Evolutionary conservation across 2,888 invertebrate genomes (phyloP), one percentile per base, ranked within the genome.

Genomic region (Pollenia angustigena): DNA sequence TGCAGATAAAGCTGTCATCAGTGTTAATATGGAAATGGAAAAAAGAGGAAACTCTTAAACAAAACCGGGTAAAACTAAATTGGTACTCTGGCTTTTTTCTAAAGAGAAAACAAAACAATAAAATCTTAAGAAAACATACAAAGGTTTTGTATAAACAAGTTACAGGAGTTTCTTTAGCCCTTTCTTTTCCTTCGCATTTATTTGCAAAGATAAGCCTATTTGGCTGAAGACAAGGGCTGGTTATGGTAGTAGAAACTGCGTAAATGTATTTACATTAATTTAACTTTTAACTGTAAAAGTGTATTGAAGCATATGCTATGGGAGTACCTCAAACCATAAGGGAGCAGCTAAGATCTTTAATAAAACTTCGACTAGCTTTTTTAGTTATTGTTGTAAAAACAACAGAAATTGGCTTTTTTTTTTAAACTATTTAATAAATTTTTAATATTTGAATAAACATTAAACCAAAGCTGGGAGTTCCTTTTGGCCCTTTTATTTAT

Each of bases 1-100:
- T 84, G 79, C 79, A 74, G 84, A 72, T 76, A 85, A 56, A 81
- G 46, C 18, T 40, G 72, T 66, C 50, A 60, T 66, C 50, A 60
- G 46, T n/a, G 14, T 16, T 54, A 16, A 50, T 3, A 3, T 1
- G 11, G 0, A 32, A 52, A 12, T 18, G 44, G 42, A 42, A 60
- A 23, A 23, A 18, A 81, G 66, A 11, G 66, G 56, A 58, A 81
- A 75, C 50, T 81, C 8, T 32, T 32, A 32, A 32, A 16, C 42
- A 42, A 44, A 62, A n/a, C 12, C 16, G n/a, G 16, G 8, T 42
- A 32, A 62, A 62, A 44, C 40, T 62, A 42, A 62, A 40, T 32
- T 32, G 32, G 32, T 12, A 23, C 60, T 62, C 60, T 40, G 4
- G 9, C 32, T 46, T 9, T 11, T 40, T 68, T 56, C 2, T 32